Percentiles rank a stretch among this genome's conserved stretches.
phyloP scores from a whole-genome alignment of 2,888 invertebrate genomes.

The Leucoptera coffeella region DNA sequence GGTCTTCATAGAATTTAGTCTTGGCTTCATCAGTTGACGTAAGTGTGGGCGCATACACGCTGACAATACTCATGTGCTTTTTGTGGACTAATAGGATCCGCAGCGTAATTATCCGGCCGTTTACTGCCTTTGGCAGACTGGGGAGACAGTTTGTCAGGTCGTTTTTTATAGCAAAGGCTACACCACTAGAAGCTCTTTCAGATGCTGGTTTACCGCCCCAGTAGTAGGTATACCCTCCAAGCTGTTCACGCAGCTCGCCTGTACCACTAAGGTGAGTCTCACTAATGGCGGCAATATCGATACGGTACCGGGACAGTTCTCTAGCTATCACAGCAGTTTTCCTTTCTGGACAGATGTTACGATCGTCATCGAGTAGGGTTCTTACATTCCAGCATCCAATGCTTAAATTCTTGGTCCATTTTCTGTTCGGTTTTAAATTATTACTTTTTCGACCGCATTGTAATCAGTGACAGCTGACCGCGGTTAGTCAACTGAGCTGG shows the following conservation, averaged over 20 bases:
- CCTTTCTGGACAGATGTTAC: too few species aligned
- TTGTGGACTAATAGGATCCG: neutral
- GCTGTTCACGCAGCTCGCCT: conserved; percentile 3
- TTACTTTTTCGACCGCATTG: conserved; percentile 5
- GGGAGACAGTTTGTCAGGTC: neutral
- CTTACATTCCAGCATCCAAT: conserved; percentile 5
- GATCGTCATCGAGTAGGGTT: conserved; percentile 5
- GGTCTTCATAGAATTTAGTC: neutral
- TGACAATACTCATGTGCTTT: neutral
- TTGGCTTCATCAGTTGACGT: neutral
- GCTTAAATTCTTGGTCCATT: neutral
- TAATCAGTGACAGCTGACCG: conserved; percentile 4
- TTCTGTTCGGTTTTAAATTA: neutral
- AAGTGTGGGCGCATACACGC: conserved; percentile 2
- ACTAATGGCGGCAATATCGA: conserved; percentile 4
- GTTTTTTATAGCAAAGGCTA: conserved; percentile 1
- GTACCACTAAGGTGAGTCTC: conserved; percentile 3
- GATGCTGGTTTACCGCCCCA: neutral
- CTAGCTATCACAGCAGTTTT: conserved; percentile 5
- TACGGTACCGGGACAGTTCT: conserved; percentile 5
- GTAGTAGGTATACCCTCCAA: conserved; percentile 1
- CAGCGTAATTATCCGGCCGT: neutral
- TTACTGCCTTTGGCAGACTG: neutral
- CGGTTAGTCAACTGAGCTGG: too few species aligned
- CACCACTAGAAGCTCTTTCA: neutral